Percentiles rank a stretch among this genome's conserved stretches.
These are phyloP conservation scores for Dermatemys mawii DNA, from an alignment of 2,113 vertebrate genomes.

Conservation along the genomic window DNA sequence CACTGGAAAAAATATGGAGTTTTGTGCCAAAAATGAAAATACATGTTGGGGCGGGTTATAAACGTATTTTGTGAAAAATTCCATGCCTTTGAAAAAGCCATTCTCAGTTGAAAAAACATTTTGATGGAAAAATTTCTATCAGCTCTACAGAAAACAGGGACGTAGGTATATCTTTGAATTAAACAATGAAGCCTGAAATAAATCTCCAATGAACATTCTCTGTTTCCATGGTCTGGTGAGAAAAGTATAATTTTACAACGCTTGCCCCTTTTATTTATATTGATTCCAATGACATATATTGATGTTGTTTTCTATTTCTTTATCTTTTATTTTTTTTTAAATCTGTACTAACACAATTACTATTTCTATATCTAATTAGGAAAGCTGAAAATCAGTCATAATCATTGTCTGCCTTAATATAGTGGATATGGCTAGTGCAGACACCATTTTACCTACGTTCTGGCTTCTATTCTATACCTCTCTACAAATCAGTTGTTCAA, in stretches of 20 bases:
- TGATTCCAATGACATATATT: background rate
- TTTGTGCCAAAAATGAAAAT: background rate
- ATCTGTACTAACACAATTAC: background rate
- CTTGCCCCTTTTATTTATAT: background rate
- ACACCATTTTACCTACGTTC: background rate
- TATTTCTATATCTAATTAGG: background rate
- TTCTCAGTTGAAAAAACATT: background rate
- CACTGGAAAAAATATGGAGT: background rate
- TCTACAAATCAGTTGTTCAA: background rate
- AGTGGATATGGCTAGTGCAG: background rate
- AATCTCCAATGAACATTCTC: background rate
- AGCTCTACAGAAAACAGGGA: background rate
- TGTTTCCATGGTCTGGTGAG: background rate
- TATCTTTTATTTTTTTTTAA: background rate
- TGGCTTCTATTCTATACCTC: background rate
- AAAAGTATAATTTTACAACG: background rate
- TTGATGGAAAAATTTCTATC: background rate
- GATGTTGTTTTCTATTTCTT: conserved; percentile 11
- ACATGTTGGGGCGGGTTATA: background rate
- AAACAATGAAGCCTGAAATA: conserved; percentile 6
- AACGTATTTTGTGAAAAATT: background rate
- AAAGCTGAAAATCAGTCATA: background rate
- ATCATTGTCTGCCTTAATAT: background rate
- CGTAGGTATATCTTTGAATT: background rate
- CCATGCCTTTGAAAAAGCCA: background rate